These are phyloP conservation scores for Diorhabda sublineata DNA, from an alignment of 1,140 invertebrate genomes.

Conservation along the genomic window DNA sequence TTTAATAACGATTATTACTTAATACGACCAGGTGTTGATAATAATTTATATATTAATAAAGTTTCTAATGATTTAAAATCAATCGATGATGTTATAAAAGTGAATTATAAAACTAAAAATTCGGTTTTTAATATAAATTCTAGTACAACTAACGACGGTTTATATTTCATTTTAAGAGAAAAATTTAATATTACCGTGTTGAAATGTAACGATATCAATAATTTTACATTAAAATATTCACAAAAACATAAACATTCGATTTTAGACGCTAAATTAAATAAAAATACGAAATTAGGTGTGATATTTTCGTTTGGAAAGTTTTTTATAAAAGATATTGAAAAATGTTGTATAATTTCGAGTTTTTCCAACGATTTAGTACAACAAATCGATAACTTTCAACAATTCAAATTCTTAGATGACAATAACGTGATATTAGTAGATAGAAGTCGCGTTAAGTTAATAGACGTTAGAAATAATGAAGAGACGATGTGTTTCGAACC, in stretches of 20 bases:
- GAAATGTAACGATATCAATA: not conserved
- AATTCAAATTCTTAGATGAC: slow-evolving; percentile 12
- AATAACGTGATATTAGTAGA: slow-evolving; percentile 3
- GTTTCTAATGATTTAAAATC: not conserved
- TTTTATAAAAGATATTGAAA: slow-evolving; percentile 12
- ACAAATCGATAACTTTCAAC: slow-evolving; percentile 13
- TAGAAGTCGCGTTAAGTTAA: slow-evolving; percentile 7
- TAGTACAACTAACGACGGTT: not conserved
- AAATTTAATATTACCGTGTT: slow-evolving; percentile 5
- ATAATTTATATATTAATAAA: slow-evolving; percentile 9
- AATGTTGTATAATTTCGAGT: not conserved
- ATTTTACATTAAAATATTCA: not conserved
- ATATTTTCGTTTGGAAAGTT: not conserved
- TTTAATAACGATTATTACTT: slow-evolving; percentile 11
- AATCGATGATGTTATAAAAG: not conserved
- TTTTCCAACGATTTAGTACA: not conserved
- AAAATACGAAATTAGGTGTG: slow-evolving; percentile 7
- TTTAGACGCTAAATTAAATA: slow-evolving; percentile 15
- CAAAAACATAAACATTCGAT: not conserved
- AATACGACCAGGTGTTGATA: slow-evolving; percentile 4
- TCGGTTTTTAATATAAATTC: slow-evolving; percentile 6
- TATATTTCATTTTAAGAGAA: slow-evolving; percentile 11
- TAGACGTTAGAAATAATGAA: not conserved
- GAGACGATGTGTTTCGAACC: slow-evolving; percentile 1
- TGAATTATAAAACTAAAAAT: not conserved